Conservation (phyloP, 2,888 invertebrate genomes). For the Andrena camellia region DNA sequence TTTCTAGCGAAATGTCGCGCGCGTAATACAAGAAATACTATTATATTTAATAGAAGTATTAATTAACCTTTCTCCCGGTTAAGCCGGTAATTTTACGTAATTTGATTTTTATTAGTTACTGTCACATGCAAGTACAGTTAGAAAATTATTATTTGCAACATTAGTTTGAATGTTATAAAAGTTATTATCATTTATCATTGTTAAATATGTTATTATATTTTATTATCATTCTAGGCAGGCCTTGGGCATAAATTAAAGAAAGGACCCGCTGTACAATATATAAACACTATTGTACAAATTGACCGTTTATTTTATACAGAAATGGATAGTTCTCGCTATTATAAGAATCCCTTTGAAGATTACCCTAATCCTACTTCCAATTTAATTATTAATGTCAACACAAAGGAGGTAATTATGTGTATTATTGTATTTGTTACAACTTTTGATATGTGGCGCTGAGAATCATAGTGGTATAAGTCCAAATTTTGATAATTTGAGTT, state of each 20-base stretch:
- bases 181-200: background rate
- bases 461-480: too few relatives aligned
- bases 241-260: conserved; percentile 18
- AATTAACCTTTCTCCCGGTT: background rate
- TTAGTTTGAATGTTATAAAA: background rate
- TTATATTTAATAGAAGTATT: background rate
- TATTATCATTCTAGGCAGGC: background rate
- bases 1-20: background rate
- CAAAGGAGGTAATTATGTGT: conserved; percentile 41
- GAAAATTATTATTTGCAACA: background rate
- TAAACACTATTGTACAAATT: conserved; percentile 4
- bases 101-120: background rate
- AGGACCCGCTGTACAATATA: background rate
- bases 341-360: conserved; percentile 86
- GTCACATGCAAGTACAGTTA: background rate
- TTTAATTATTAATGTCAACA: conserved; percentile 80
- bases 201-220: background rate
- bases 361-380: conserved; percentile 80
- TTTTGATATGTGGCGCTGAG: too few relatives aligned
- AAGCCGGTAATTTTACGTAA: conserved; percentile 2
- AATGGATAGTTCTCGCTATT: conserved; percentile 74
- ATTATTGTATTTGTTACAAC: background rate
- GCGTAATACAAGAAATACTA: background rate
- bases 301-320: conserved; percentile 3
- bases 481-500: too few relatives aligned